Base-by-base conservation (phyloP, 1,140 invertebrate species). In the Hesperophylax magnus region DNA sequence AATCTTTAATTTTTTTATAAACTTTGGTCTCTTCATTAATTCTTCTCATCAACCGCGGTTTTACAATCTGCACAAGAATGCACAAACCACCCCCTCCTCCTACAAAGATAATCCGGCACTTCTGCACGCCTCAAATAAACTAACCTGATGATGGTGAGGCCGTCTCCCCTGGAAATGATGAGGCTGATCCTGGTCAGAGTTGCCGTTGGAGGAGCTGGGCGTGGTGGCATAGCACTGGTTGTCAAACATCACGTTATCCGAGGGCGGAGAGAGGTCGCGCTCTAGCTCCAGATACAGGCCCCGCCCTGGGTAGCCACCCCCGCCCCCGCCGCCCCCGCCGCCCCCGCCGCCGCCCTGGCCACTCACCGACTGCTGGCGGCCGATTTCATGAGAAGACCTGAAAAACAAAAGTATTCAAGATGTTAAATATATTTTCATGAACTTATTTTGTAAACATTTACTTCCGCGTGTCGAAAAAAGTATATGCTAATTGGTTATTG, bases 211-310 rank as follows among this genome's bases (percentile, higher is more conserved):
- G 27, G 96, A 97, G 84, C 96, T 97, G 18, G 96, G 96, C 47
- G 96, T 97, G 15, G 96, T 97, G 17, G 96, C 96, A 90, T 97
- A 98, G 90, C 96, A 97, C 86, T 97, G 96, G 90, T 97, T 97
- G 91, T 98, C 96, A 88, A 97, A 97, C 87, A 97, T 94, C 31
- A 96, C 95, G 88, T 97, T 96, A 88, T 98, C 96, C 65, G 96
- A 97, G 3, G 96, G 95, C 78, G 96, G 96, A 8, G 96, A 97
- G 81, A 94, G 91, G 86, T 96, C 96, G 74, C 94, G 91, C 88
- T 96, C 95, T 88, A 97, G 92, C 90, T 97, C 96, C 88, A 97
- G 92, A 87, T 96, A 97, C 79, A 97, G 90, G 81, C 94, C 93
- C 31, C 93, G 91, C 2, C 91, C 92, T 0, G 92, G 92, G 84